A percentile compares a stretch with the other conserved stretches of the same genome.
These are phyloP conservation scores for Andrena marginata DNA, from an alignment of 2,888 invertebrate genomes.

Conservation along the genomic window DNA sequence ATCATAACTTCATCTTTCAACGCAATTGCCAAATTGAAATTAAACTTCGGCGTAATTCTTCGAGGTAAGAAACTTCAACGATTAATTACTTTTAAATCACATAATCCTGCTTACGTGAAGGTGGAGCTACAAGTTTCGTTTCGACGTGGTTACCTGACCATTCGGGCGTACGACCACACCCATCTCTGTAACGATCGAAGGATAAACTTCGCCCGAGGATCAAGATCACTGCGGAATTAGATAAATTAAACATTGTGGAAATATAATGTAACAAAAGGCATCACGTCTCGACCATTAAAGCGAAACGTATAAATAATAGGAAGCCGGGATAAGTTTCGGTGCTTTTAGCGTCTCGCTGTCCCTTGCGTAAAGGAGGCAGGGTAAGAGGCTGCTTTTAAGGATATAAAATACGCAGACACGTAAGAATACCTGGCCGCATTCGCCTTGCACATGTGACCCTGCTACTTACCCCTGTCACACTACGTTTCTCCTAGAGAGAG, in stretches of 20 bases:
- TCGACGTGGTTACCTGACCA: neutral
- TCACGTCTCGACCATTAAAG: conserved; percentile 38
- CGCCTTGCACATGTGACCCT: conserved; percentile 56
- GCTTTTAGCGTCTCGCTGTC: conserved; percentile 56
- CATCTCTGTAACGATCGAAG: neutral
- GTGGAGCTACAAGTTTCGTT: neutral
- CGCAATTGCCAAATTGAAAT: neutral
- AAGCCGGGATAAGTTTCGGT: conserved; percentile 56
- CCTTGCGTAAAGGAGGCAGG: conserved; percentile 56
- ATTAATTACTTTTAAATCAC: neutral
- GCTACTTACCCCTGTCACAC: conserved; percentile 35
- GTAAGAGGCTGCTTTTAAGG: conserved; percentile 82
- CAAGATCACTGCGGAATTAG: neutral
- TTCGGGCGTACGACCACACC: neutral
- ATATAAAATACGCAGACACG: conserved; percentile 78
- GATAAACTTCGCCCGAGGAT: neutral
- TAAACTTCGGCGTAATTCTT: neutral
- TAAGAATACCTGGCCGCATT: conserved; percentile 63
- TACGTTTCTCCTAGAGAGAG: conserved; percentile 53
- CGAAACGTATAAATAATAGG: conserved; percentile 56
- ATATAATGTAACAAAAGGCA: conserved; percentile 1
- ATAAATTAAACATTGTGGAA: neutral
- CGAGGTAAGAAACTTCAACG: neutral
- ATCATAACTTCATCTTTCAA: neutral
- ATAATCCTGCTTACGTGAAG: neutral